Conservation (phyloP, 2,797 vertebrate species). For the Bovichtus diacanthus region DNA sequence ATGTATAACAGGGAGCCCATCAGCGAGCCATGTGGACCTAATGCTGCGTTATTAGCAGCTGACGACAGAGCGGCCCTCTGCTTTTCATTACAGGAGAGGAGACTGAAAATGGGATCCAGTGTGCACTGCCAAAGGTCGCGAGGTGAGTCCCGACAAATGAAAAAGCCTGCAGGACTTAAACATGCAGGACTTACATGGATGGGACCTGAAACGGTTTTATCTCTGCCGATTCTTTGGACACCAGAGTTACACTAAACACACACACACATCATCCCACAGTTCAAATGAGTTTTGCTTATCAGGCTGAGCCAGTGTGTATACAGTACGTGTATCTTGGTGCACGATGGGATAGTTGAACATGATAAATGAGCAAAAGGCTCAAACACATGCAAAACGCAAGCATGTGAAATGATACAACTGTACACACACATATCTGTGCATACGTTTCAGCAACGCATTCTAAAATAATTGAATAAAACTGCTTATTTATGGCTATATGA, state of each 20-base stretch:
- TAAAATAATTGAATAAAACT: neutral
- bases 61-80: slow-evolving; percentile 75
- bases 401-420: neutral
- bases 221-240: slow-evolving; percentile 25
- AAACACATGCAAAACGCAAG: slow-evolving; percentile 16
- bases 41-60: slow-evolving; percentile 76
- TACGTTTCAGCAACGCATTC: neutral
- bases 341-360: slow-evolving; percentile 54
- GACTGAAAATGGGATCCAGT: slow-evolving; percentile 63
- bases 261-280: slow-evolving; percentile 7
- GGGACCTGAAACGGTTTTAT: slow-evolving; percentile 31
- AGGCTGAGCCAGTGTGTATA: slow-evolving; percentile 18
- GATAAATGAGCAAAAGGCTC: slow-evolving; percentile 69
- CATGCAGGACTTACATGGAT: slow-evolving; percentile 22
- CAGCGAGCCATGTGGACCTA: slow-evolving; percentile 56
- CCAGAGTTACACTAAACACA: slow-evolving; percentile 17
- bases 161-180: slow-evolving; percentile 26
- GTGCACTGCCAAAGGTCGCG: slow-evolving; percentile 46
- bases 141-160: slow-evolving; percentile 61
- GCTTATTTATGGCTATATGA: neutral
- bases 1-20: slow-evolving; percentile 59
- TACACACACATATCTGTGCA: neutral
- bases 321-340: slow-evolving; percentile 7
- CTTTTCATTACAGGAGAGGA: slow-evolving; percentile 70
- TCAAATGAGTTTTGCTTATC: slow-evolving; percentile 38